These are phyloP conservation scores for Drosophila obscura DNA, from an alignment of 1,140 invertebrate species.

Conservation along the genomic window DNA sequence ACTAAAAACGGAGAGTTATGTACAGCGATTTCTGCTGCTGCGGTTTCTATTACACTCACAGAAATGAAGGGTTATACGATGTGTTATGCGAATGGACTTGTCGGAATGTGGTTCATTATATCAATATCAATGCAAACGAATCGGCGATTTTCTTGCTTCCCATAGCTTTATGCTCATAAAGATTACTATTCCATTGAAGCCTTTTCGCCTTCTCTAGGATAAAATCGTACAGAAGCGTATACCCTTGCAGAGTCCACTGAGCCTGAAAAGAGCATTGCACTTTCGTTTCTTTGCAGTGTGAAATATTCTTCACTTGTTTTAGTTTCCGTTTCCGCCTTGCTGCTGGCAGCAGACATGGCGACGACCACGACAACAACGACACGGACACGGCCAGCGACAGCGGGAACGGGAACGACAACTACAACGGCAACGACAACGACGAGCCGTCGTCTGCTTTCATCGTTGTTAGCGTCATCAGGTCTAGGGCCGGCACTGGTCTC, in stretches of 20 bases:
- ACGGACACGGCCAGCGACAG: conserved; percentile 32
- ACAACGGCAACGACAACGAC: conserved; percentile 34
- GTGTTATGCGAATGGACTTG: background rate
- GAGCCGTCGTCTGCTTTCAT: conserved; percentile 52
- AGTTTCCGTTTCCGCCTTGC: conserved; percentile 69
- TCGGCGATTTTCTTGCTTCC: too few relatives aligned
- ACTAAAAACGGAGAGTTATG: conserved; percentile 58
- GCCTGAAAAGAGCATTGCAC: conserved; percentile 2
- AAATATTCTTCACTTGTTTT: conserved; percentile 37
- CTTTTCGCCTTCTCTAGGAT: too few relatives aligned
- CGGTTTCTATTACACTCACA: conserved; percentile 15
- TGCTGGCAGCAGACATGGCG: conserved; percentile 57
- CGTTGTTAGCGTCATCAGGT: conserved; percentile 55
- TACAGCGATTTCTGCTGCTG: conserved; percentile 60
- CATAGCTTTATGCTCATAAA: too few relatives aligned
- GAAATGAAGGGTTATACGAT: background rate
- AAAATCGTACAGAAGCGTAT: too few relatives aligned
- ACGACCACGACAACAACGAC: conserved; percentile 27
- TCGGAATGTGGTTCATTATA: background rate
- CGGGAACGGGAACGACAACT: conserved; percentile 8
- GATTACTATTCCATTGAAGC: too few relatives aligned
- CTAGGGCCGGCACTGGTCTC: conserved; percentile 29
- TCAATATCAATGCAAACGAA: background rate
- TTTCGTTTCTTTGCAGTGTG: background rate
- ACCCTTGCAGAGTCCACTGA: too few relatives aligned